phyloP scores from a whole-genome alignment of 2,888 invertebrate genomes.

The Xylota segnis region DNA sequence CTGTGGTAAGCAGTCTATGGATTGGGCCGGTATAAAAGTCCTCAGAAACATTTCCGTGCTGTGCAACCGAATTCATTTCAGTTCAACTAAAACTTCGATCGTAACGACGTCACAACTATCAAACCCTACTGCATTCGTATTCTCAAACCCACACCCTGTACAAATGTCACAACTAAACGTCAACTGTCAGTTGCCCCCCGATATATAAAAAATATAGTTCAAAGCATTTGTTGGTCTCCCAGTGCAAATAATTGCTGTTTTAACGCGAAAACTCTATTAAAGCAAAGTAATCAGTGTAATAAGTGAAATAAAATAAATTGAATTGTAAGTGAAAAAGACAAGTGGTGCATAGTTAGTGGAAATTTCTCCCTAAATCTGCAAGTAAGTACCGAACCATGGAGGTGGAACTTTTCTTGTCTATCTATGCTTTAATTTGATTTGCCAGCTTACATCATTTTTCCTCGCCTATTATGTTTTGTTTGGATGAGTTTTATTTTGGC shows the following conservation, averaged over 20 bases:
- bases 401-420: not conserved
- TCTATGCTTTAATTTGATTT: slow-evolving; percentile 21
- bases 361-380: not conserved
- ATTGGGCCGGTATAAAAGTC: no score
- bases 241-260: slow-evolving; percentile 3
- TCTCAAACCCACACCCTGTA: not conserved
- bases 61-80: not conserved
- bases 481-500: slow-evolving; percentile 4
- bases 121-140: not conserved
- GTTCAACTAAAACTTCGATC: not conserved
- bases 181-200: not conserved
- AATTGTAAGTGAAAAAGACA: slow-evolving; percentile 8
- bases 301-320: not conserved
- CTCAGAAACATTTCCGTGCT: no score
- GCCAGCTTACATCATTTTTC: slow-evolving; percentile 34
- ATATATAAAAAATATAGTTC: not conserved
- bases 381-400: slow-evolving; percentile 1
- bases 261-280: not conserved
- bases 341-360: not conserved
- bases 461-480: slow-evolving; percentile 12
- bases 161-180: not conserved
- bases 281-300: not conserved
- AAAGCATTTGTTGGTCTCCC: not conserved
- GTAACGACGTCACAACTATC: not conserved
- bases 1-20: no score